Conservation (phyloP, 2,797 vertebrate species). For the Arctocebus calabarensis region DNA sequence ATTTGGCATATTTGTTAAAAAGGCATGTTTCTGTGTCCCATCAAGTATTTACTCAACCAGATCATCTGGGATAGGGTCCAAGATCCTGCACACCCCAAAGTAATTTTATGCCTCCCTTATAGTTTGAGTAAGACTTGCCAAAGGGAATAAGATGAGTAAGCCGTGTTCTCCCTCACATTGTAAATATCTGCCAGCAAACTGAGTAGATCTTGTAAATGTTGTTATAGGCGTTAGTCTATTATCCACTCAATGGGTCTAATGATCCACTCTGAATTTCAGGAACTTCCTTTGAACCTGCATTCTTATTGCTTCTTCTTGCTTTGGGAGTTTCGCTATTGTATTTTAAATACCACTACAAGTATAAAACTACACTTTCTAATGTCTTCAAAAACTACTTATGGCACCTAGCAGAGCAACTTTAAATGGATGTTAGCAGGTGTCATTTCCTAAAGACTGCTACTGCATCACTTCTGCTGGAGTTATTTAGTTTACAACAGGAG, state of each 20-base stretch:
- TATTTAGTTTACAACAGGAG: neutral
- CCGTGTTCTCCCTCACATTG: neutral
- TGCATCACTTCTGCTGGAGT: neutral
- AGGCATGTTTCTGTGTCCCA: neutral
- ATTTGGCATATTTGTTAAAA: neutral
- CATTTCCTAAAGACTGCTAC: neutral
- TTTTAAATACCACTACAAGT: constrained; percentile 13
- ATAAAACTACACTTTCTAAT: neutral
- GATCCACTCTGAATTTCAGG: neutral
- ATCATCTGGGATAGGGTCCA: neutral
- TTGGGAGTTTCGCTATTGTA: neutral
- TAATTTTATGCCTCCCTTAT: neutral
- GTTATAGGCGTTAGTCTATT: neutral
- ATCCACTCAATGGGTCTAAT: neutral
- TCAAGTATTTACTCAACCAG: neutral
- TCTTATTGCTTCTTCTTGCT: neutral
- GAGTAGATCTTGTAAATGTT: neutral
- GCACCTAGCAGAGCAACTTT: neutral
- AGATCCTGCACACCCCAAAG: neutral
- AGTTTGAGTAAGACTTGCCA: neutral
- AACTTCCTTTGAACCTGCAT: neutral
- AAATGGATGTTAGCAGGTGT: neutral
- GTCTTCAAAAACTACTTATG: neutral
- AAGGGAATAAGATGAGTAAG: neutral
- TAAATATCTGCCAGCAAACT: neutral